Conservation (phyloP, 1,140 invertebrate species). For the Drosophila neocordata region DNA sequence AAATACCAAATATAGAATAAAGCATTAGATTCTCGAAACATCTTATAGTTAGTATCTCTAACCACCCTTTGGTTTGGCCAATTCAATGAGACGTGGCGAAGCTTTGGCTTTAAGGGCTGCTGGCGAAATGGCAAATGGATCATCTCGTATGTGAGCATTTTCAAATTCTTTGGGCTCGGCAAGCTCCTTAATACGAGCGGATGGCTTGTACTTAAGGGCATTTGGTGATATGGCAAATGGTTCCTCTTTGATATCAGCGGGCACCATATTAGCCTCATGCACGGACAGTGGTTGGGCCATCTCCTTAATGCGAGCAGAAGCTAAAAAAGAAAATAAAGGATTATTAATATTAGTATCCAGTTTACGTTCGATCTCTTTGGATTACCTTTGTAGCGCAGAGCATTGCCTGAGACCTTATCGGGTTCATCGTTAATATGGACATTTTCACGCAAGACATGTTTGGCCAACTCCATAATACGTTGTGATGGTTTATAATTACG, state of each 20-base stretch:
- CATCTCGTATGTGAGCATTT: constrained; percentile 72
- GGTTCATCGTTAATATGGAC: constrained; percentile 56
- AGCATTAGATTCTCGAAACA: background rate
- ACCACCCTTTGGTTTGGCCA: constrained; percentile 82
- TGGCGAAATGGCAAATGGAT: constrained; percentile 72
- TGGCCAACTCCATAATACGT: constrained; percentile 53
- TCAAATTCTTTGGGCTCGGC: constrained; percentile 83
- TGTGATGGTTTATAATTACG: constrained; percentile 46
- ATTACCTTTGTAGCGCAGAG: constrained; percentile 66
- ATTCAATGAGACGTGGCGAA: constrained; percentile 82
- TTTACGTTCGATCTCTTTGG: background rate
- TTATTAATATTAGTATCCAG: too few species aligned
- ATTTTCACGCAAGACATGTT: constrained; percentile 39
- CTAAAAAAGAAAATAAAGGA: constrained; percentile 20
- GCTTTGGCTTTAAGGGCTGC: constrained; percentile 83
- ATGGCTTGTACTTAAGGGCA: constrained; percentile 82
- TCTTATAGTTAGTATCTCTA: background rate
- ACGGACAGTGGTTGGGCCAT: constrained; percentile 56
- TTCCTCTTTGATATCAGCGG: constrained; percentile 67
- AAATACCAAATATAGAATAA: background rate
- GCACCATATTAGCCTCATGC: constrained; percentile 52
- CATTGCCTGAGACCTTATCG: constrained; percentile 51
- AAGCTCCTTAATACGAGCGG: constrained; percentile 82
- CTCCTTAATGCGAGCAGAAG: constrained; percentile 65
- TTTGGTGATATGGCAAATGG: constrained; percentile 71